Evolutionary conservation across 2,888 invertebrate genomes (phyloP).

Genomic region (Synergus gifuensis): DNA sequence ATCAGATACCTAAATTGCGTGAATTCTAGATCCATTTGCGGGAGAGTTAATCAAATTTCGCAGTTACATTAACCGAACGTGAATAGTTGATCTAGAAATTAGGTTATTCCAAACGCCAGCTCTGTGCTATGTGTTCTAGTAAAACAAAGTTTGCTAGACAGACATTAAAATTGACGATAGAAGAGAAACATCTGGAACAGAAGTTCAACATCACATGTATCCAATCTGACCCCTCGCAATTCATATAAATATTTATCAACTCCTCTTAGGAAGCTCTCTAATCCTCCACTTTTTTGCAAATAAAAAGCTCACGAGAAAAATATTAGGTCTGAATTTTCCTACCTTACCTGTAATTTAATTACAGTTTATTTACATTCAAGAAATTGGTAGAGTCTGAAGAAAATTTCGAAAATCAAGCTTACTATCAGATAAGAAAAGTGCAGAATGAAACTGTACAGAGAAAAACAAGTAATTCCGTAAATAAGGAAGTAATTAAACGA

Average conservation of each 20-base stretch:
- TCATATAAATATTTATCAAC: background rate
- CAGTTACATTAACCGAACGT: slow-evolving; percentile 10
- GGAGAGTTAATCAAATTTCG: slow-evolving; percentile 10
- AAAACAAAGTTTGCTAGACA: slow-evolving; percentile 15
- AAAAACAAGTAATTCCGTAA: slow-evolving; percentile 52
- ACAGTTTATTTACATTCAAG: background rate
- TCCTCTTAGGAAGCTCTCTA: background rate
- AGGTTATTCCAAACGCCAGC: slow-evolving; percentile 2
- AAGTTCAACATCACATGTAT: background rate
- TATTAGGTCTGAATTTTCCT: too few species aligned
- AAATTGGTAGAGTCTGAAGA: background rate
- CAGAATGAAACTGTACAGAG: background rate
- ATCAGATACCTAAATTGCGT: background rate
- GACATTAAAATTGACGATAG: slow-evolving; percentile 31
- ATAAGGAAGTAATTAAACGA: slow-evolving; percentile 62
- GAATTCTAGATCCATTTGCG: slow-evolving; percentile 5
- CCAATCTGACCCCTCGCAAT: background rate
- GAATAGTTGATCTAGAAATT: slow-evolving; percentile 34
- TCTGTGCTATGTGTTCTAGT: background rate
- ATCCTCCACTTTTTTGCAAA: background rate
- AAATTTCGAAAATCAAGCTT: slow-evolving; percentile 1
- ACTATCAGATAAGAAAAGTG: background rate
- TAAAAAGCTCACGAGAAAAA: background rate
- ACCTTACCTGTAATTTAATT: too few species aligned
- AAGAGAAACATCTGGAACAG: slow-evolving; percentile 28